These are phyloP conservation scores for Synaphobranchus kaupii DNA, from an alignment of 2,797 vertebrate species.

Conservation along the genomic window DNA sequence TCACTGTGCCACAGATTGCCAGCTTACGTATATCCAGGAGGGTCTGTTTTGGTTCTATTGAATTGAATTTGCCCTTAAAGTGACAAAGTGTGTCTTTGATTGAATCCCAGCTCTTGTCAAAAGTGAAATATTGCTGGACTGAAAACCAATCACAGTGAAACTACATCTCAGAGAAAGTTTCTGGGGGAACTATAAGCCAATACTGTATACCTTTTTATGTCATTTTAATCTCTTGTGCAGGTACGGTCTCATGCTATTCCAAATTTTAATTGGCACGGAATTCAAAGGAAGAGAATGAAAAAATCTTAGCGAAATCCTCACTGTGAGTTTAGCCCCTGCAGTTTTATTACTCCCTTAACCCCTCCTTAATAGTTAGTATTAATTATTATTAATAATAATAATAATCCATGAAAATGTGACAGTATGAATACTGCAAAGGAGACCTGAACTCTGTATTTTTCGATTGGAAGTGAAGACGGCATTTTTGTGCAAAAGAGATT, in stretches of 20 bases:
- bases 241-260: not conserved
- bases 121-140: not conserved
- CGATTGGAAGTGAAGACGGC: not conserved
- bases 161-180: not conserved
- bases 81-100: not conserved
- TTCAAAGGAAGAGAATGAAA: not conserved
- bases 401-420: too few species aligned
- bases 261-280: slow-evolving; percentile 4
- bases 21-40: not conserved
- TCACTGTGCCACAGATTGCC: not conserved
- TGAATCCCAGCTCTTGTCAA: not conserved
- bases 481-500: not conserved
- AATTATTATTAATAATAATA: too few species aligned
- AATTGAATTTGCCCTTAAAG: not conserved
- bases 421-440: not conserved
- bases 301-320: not conserved
- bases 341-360: not conserved
- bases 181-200: not conserved
- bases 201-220: not conserved
- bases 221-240: slow-evolving; percentile 7
- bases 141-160: not conserved
- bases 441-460: not conserved
- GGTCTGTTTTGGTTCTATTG: not conserved
- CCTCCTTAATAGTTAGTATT: not conserved
- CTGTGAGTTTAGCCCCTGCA: not conserved